phyloP scores from a whole-genome alignment of 1,140 invertebrate species.

The Battus philenor region DNA sequence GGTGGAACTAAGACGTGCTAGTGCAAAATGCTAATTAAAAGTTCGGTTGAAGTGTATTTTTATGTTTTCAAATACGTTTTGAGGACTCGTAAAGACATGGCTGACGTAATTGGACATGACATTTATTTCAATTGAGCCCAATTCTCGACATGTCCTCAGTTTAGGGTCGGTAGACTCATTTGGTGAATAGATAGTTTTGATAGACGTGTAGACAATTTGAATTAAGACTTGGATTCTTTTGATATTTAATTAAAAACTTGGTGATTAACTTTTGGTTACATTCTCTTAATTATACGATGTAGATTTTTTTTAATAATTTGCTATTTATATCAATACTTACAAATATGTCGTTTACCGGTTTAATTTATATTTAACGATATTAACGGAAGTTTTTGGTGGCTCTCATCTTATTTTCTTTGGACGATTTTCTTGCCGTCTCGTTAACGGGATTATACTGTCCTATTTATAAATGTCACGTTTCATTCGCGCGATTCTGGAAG shows the following conservation, averaged over 20 bases:
- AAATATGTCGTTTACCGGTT: slow-evolving; percentile 18
- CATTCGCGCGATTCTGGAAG: background rate
- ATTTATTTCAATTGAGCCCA: slow-evolving; percentile 15
- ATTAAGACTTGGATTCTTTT: too few species aligned
- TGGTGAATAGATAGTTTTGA: too few species aligned
- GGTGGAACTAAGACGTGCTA: slow-evolving; percentile 23
- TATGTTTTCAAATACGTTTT: slow-evolving; percentile 8
- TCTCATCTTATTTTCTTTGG: slow-evolving; percentile 29
- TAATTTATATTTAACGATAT: slow-evolving; percentile 21
- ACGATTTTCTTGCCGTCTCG: slow-evolving; percentile 19
- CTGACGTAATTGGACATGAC: slow-evolving; percentile 16
- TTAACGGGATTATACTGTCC: background rate
- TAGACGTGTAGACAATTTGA: background rate
- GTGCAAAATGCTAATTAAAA: slow-evolving; percentile 19
- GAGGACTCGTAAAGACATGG: slow-evolving; percentile 3
- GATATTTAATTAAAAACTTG: background rate
- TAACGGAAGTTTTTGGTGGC: slow-evolving; percentile 23
- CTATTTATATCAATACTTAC: too few species aligned
- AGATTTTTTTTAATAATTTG: too few species aligned
- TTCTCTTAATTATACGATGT: background rate
- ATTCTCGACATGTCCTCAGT: slow-evolving; percentile 4
- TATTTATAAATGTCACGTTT: slow-evolving; percentile 1
- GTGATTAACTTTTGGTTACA: background rate
- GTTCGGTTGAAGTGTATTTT: slow-evolving; percentile 6
- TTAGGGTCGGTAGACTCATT: background rate